Evolutionary conservation across 2,113 vertebrate genomes (phyloP), one percentile per base, ranked within the genome.

Genomic region (Osmerus eperlanus): DNA sequence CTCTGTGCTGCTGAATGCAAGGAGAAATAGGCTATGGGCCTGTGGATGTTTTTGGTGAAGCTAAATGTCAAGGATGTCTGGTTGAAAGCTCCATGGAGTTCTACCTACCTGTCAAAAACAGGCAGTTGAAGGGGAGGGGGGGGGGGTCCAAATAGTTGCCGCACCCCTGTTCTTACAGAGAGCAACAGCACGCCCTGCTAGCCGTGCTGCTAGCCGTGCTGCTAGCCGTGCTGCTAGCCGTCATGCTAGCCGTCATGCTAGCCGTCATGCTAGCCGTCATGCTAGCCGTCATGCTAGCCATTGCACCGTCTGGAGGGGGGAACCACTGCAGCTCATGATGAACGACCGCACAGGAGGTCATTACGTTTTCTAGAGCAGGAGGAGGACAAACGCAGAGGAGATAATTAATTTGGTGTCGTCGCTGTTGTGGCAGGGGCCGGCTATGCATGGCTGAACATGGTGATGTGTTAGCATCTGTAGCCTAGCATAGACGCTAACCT

Each of bases 291-390:
- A 13, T 55, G 54, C 54, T 55, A 55, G 32, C 61, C 28, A 65
- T 79, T 80, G 41, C 70, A 11, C 66, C 68, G 51, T 41, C 80
- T 63, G 59, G 54, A 77, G 32, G 62, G 36, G 76, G 81, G 65
- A 81, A 67, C 76, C 47, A 74, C 81, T 75, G 72, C 29, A 29
- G 82, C 81, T 88, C 78, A 85, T 91, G 88, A 91, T 91, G 90
- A 90, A 92, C 74, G 87, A 89, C 86, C 84, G 76, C 85, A 84
- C 81, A 79, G 88, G 88, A 91, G 89, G 89, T 91, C 89, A 84
- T 92, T 91, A 87, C 70, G 82, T 89, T 85, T 90, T 90, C 84
- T 82, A 81, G 85, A 86, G 78, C 78, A 67, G 73, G 28, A 62
- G 61, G 72, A 77, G 85, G 80, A 85, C 85, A 82, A 91, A 90